Evolutionary conservation across 2,888 invertebrate genomes (phyloP).

Genomic region (Temnothorax unifasciatus): DNA sequence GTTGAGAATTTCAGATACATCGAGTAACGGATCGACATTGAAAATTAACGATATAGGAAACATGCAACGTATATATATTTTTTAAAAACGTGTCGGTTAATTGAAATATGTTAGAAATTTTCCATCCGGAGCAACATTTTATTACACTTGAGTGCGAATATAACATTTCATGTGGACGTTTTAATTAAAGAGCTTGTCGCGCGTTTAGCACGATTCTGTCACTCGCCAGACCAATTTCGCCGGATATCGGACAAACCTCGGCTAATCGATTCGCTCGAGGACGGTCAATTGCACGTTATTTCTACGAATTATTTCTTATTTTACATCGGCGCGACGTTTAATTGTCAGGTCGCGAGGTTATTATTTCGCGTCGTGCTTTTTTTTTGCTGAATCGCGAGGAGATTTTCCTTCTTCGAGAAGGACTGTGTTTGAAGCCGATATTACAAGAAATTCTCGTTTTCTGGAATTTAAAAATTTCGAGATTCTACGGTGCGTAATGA

Average conservation of each 20-base stretch:
- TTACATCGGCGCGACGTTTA: constrained; percentile 14
- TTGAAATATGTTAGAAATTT: constrained; percentile 1
- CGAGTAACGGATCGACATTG: background rate
- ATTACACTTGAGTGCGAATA: background rate
- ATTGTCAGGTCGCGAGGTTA: constrained; percentile 22
- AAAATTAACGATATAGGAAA: background rate
- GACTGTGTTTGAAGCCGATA: background rate
- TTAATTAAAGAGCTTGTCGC: constrained; percentile 34
- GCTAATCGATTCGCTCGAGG: background rate
- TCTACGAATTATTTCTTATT: constrained; percentile 3
- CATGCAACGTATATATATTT: background rate
- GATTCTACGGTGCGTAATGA: background rate
- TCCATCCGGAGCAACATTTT: background rate
- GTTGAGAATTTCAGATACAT: background rate
- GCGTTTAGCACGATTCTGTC: constrained; percentile 16
- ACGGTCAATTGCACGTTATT: constrained; percentile 13
- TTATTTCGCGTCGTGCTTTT: background rate
- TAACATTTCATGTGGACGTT: constrained; percentile 1
- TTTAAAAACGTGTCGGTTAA: background rate
- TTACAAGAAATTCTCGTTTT: background rate
- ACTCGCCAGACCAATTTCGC: constrained; percentile 6
- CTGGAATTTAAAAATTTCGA: background rate
- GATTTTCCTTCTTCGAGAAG: background rate
- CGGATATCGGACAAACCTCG: constrained; percentile 13
- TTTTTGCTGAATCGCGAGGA: background rate